Evolutionary conservation across 2,888 invertebrate genomes (phyloP).

Genomic region (Pristionchus arcanus): DNA sequence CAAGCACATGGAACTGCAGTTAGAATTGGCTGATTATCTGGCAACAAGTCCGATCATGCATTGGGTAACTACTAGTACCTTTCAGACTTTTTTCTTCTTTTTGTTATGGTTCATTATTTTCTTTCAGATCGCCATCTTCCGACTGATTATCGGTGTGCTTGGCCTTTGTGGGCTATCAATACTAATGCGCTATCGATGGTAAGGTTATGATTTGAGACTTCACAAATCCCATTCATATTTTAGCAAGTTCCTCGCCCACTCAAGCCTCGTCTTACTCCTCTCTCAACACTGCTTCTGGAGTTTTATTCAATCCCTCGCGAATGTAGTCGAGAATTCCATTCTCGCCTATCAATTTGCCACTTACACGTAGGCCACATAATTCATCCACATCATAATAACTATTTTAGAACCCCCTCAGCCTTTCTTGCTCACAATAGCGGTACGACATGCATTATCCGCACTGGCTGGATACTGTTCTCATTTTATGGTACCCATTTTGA

Average conservation of each 20-base stretch:
- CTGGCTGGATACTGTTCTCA: slow-evolving; percentile 30
- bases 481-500: background rate
- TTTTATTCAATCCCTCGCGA: background rate
- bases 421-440: background rate
- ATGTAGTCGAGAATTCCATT: background rate
- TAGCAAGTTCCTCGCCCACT: slow-evolving; percentile 15
- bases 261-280: background rate
- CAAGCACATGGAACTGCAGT: background rate
- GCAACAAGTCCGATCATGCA: background rate
- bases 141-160: background rate
- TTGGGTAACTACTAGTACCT: background rate
- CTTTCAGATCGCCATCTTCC: background rate
- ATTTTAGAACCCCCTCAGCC: background rate
- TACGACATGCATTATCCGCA: background rate
- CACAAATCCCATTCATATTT: too few species aligned
- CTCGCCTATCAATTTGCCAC: slow-evolving; percentile 7
- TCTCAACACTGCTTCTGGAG: slow-evolving; percentile 42
- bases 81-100: background rate
- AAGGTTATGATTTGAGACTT: background rate
- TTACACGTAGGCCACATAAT: background rate
- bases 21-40: background rate
- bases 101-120: background rate
- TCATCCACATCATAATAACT: background rate
- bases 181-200: slow-evolving; percentile 14
- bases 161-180: background rate